phyloP scores from a whole-genome alignment of 2,797 vertebrate species.

The Pempheris klunzingeri region DNA sequence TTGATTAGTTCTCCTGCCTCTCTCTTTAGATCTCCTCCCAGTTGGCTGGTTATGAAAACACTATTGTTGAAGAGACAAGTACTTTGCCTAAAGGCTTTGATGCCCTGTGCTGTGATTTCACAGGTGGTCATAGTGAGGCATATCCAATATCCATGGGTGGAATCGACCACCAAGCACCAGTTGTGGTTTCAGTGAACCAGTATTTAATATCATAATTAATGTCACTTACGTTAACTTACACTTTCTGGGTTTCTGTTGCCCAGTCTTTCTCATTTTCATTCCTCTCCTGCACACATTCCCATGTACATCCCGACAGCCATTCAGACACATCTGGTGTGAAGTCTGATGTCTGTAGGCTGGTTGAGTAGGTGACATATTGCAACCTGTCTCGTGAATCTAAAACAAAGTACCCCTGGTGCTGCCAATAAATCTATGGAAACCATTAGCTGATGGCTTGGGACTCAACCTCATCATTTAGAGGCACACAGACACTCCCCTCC shows the following conservation, averaged over 20 bases:
- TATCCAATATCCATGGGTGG: constrained; percentile 39
- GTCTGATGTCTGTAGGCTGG: constrained; percentile 51
- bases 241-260: neutral
- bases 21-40: constrained; percentile 80
- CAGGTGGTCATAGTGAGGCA: constrained; percentile 65
- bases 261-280: constrained; percentile 29
- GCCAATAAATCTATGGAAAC: constrained; percentile 74
- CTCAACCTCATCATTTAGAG: constrained; percentile 66
- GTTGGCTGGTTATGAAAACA: constrained; percentile 82
- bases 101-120: constrained; percentile 60
- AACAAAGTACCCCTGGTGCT: constrained; percentile 62
- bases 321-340: constrained; percentile 40
- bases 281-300: constrained; percentile 18
- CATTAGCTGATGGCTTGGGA: constrained; percentile 70
- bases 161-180: constrained; percentile 38
- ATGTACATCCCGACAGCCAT: constrained; percentile 29
- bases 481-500: constrained; percentile 16
- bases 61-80: constrained; percentile 74
- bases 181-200: constrained; percentile 26
- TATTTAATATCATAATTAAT: constrained; percentile 17
- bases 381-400: constrained; percentile 65
- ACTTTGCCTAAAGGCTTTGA: constrained; percentile 71
- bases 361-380: constrained; percentile 70
- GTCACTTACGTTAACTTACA: neutral
- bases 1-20: constrained; percentile 81